A percentile compares a stretch with the other conserved stretches of the same genome.
These are phyloP conservation scores for Bombus confusus DNA, from an alignment of 1,140 invertebrate genomes.

Conservation along the genomic window DNA sequence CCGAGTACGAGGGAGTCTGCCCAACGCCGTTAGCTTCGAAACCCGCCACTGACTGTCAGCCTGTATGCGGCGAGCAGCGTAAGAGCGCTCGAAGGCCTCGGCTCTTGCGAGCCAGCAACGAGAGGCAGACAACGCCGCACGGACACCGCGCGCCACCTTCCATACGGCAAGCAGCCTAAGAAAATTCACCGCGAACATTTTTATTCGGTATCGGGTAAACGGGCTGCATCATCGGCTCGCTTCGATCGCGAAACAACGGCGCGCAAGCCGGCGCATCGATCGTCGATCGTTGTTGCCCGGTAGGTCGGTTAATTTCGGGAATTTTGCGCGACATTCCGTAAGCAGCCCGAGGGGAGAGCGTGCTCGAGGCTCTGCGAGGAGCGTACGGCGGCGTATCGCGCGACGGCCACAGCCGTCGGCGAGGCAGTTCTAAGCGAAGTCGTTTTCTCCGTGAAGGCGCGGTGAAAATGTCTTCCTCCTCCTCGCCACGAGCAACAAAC, in stretches of 20 bases:
- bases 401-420: conserved; percentile 43
- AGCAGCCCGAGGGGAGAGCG: conserved; percentile 60
- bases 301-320: conserved; percentile 52
- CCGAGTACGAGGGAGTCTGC: conserved; percentile 56
- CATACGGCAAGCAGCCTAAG: conserved; percentile 69
- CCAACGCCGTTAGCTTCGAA: conserved; percentile 66
- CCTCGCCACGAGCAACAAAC: neutral
- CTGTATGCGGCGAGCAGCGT: conserved; percentile 61
- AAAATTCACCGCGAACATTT: conserved; percentile 78
- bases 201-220: conserved; percentile 70
- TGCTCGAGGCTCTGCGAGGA: conserved; percentile 55
- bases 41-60: conserved; percentile 68
- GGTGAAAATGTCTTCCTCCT: conserved; percentile 55
- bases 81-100: conserved; percentile 60
- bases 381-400: conserved; percentile 49
- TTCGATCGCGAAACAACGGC: conserved; percentile 57
- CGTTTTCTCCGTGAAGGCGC: conserved; percentile 60
- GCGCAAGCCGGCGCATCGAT: conserved; percentile 47
- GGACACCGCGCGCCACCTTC: conserved; percentile 62
- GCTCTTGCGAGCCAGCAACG: conserved; percentile 49
- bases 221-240: conserved; percentile 55
- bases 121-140: conserved; percentile 49
- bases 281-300: conserved; percentile 13
- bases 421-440: conserved; percentile 49
- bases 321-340: conserved; percentile 68